Conservation (phyloP, 2,797 vertebrate genomes). For the Lacerta agilis region DNA sequence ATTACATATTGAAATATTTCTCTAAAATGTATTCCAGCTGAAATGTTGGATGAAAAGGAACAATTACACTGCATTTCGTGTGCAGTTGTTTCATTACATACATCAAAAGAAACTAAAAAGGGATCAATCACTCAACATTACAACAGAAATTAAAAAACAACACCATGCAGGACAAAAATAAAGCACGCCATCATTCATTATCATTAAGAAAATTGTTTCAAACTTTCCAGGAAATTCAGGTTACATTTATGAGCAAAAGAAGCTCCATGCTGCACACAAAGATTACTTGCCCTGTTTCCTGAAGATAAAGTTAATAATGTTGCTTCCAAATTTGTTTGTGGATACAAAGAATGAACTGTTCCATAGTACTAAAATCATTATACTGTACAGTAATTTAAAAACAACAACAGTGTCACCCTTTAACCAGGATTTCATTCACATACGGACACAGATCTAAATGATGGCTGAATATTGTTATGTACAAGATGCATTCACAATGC, state of each 20-base stretch:
- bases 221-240: background rate
- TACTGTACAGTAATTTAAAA: background rate
- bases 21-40: slow-evolving; percentile 11
- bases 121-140: background rate
- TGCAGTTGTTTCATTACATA: slow-evolving; percentile 17
- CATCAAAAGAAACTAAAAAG: background rate
- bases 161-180: slow-evolving; percentile 28
- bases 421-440: background rate
- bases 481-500: background rate
- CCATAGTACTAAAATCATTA: background rate
- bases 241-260: slow-evolving; percentile 37
- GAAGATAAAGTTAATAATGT: slow-evolving; percentile 40
- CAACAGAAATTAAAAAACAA: slow-evolving; percentile 5
- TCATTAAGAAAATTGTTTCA: slow-evolving; percentile 3
- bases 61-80: background rate
- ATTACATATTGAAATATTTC: slow-evolving; percentile 11
- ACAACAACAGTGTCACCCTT: background rate
- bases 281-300: slow-evolving; percentile 17
- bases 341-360: background rate
- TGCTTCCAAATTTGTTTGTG: slow-evolving; percentile 10
- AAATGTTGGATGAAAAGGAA: background rate
- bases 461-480: background rate
- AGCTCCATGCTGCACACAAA: background rate
- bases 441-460: background rate
- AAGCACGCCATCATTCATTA: slow-evolving; percentile 2